Base-by-base conservation (phyloP, 92 coral and sea anemone genomes). In the Diadumene lineata region DNA sequence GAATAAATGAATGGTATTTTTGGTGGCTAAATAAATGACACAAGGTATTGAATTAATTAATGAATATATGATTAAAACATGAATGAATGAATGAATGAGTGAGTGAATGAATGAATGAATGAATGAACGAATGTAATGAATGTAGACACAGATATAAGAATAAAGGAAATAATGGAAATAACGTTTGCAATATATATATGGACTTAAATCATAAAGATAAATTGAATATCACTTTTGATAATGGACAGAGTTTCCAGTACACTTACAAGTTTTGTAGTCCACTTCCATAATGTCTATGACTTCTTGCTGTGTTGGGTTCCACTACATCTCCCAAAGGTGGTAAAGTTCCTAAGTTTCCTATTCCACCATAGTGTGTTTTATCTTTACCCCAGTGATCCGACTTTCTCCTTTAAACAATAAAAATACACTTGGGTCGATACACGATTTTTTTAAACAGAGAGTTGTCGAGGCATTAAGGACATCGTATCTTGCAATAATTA, bases 281-380 rank as follows among this genome's bases (percentile, higher is more conserved):
- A 75, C 90, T 74, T 26, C 72, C 32, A 66, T 68, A 85, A 66
- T 85, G 90, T 26, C 79, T 61, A 44, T 85, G 90, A 22, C 82
- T 69, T 64, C 86, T 75, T 53, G 82, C 75, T 32, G 23, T 38
- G 28, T 60, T 68, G 6, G 60, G 28, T 28, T 21, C 27, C 31
- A 16, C 24, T 2, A 23, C 10, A 6, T 53, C 58, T 53, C n/a
- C n/a, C n/a, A 53, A 53, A 13, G 58, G 58, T 53, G 38, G 15
- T 29, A 62, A 28, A 28, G n/a, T 28, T 11, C 82, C 74, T 11
- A 74, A 80, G 43, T 73, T 85, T 30, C 82, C 82, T 31, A 74
- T 43, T 16, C 86, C 89, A 58, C 82, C 86, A 70, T 85, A 85
- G 50, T 60, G 69, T 43, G 75, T 34, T 56, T 38, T 73, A 22